phyloP scores from a whole-genome alignment of 2,888 invertebrate species.

The Laspeyria flexula region DNA sequence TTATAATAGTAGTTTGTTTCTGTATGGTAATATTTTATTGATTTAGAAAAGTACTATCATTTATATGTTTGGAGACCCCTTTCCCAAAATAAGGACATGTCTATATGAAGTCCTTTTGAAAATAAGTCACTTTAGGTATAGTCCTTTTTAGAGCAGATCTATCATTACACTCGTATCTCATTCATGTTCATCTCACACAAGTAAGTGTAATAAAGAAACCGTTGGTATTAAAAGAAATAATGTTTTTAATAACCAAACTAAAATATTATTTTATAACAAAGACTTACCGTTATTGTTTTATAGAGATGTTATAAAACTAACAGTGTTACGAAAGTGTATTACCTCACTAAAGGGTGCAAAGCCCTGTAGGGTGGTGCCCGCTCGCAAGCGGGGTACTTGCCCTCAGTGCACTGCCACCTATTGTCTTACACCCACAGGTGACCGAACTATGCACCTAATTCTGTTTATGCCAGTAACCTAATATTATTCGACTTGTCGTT shows the following conservation, averaged over 20 bases:
- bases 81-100: too few relatives aligned
- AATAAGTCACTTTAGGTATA: too few relatives aligned
- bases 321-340: conserved; percentile 70
- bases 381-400: conserved; percentile 58
- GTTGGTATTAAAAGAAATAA: not conserved
- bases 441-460: conserved; percentile 39
- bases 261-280: not conserved
- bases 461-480: conserved; percentile 63
- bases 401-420: conserved; percentile 69
- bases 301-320: conserved; percentile 58
- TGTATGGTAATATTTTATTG: too few relatives aligned
- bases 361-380: conserved; percentile 66
- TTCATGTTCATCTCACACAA: too few relatives aligned
- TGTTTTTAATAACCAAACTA: not conserved
- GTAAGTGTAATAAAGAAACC: too few relatives aligned
- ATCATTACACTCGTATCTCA: too few relatives aligned
- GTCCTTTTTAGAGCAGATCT: too few relatives aligned
- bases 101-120: too few relatives aligned
- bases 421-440: conserved; percentile 59
- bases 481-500: not conserved
- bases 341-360: conserved; percentile 59
- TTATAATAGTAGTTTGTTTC: too few relatives aligned
- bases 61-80: too few relatives aligned
- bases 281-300: conserved; percentile 49
- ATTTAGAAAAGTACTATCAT: too few relatives aligned